A percentile compares a stretch with the other conserved stretches of the same genome.
phyloP scores from a whole-genome alignment of 2,888 invertebrate species.

The Drosophila maculinotata region DNA sequence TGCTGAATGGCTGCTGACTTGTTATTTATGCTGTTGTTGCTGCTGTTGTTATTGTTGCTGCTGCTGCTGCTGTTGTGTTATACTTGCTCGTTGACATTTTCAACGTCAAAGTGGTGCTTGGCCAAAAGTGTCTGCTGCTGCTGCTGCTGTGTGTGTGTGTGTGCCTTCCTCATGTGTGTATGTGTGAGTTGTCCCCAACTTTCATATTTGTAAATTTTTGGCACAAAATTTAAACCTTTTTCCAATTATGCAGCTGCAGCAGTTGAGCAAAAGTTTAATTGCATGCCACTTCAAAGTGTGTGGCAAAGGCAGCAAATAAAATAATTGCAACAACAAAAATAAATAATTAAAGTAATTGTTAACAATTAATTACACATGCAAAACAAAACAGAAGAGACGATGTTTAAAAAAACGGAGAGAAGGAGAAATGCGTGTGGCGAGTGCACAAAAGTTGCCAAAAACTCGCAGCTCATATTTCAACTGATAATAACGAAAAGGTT shows the following conservation, averaged over 20 bases:
- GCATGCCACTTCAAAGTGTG: slow-evolving; percentile 38
- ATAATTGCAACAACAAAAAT: slow-evolving; percentile 13
- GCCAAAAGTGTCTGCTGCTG: slow-evolving; percentile 59
- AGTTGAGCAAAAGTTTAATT: slow-evolving; percentile 58
- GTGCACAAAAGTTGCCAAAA: slow-evolving; percentile 45
- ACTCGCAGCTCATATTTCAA: slow-evolving; percentile 70
- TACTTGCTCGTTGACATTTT: slow-evolving; percentile 67
- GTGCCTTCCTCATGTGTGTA: too few species aligned
- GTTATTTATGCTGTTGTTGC: slow-evolving; percentile 27
- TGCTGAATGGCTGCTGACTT: slow-evolving; percentile 39
- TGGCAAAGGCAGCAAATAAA: slow-evolving; percentile 12
- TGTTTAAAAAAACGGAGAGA: slow-evolving; percentile 3
- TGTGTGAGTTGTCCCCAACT: slow-evolving; percentile 28
- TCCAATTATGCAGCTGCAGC: slow-evolving; percentile 52
- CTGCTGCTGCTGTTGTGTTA: slow-evolving; percentile 22
- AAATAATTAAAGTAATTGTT: slow-evolving; percentile 46
- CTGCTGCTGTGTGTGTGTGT: background rate
- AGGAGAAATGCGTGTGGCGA: slow-evolving; percentile 17
- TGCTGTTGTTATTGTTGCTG: slow-evolving; percentile 35
- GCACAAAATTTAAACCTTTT: slow-evolving; percentile 43
- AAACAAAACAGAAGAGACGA: slow-evolving; percentile 15
- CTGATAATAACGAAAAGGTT: slow-evolving; percentile 68
- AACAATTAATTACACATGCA: slow-evolving; percentile 69
- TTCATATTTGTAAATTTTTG: slow-evolving; percentile 55
- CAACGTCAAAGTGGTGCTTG: slow-evolving; percentile 61